A percentile compares a stretch with the other conserved stretches of the same genome.
These are phyloP conservation scores for Sebastes steindachneri DNA, from an alignment of 2,797 vertebrate genomes.

Conservation along the genomic window DNA sequence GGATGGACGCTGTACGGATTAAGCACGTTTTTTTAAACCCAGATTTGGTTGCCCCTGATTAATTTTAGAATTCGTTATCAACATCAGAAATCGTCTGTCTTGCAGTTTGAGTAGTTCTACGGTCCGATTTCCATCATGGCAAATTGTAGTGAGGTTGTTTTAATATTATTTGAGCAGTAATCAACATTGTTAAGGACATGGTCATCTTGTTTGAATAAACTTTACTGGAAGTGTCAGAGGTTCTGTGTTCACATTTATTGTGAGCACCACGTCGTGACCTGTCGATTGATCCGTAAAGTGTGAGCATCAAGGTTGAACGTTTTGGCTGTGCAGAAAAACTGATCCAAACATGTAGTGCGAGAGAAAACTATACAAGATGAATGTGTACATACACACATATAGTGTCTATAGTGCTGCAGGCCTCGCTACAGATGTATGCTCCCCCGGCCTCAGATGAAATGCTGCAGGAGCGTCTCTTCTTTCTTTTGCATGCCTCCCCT, in stretches of 20 bases:
- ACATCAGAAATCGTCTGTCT: not conserved
- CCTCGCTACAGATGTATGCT: not conserved
- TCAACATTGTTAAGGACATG: not conserved
- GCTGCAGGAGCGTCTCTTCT: not conserved
- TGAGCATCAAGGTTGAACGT: not conserved
- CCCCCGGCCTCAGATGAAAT: not conserved
- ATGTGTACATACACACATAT: not conserved
- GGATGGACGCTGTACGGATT: not conserved
- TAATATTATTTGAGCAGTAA: not conserved
- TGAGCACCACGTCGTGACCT: too few relatives aligned
- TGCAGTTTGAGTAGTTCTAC: not conserved
- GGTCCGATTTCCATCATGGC: not conserved
- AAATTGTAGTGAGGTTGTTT: not conserved
- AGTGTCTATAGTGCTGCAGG: not conserved
- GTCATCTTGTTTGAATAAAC: not conserved
- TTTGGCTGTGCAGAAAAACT: not conserved
- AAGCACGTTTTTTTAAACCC: not conserved
- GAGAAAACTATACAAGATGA: not conserved
- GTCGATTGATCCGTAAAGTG: too few relatives aligned
- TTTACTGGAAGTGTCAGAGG: not conserved
- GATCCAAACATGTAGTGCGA: not conserved
- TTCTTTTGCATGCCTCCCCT: not conserved
- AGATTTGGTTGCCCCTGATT: not conserved
- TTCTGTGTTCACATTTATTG: not conserved
- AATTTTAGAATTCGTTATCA: not conserved